These are phyloP conservation scores for Megathymus violae DNA, from an alignment of 1,140 invertebrate genomes.

Conservation along the genomic window DNA sequence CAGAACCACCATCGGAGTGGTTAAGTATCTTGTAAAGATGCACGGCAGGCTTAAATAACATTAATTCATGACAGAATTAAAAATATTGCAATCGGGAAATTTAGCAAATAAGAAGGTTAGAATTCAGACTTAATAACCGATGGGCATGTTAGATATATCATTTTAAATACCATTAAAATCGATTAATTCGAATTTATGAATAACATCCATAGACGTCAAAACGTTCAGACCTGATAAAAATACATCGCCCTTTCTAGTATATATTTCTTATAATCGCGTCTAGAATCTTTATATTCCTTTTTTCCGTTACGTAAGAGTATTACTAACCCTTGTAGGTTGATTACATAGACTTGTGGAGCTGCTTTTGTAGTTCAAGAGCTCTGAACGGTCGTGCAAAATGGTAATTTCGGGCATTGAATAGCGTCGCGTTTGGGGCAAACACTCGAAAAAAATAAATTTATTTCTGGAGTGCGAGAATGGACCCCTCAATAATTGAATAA, in stretches of 20 bases:
- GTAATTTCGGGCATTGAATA: constrained; percentile 1
- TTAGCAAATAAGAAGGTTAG: too few relatives aligned
- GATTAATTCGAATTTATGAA: too few relatives aligned
- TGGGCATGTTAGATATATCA: too few relatives aligned
- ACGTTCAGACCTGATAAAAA: neutral
- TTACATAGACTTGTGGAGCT: constrained; percentile 5
- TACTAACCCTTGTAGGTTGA: constrained; percentile 11
- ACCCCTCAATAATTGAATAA: constrained; percentile 2
- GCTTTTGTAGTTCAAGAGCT: constrained; percentile 1
- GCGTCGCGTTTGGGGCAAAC: neutral
- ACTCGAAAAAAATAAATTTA: constrained; percentile 13
- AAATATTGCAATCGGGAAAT: too few relatives aligned
- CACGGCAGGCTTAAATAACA: too few relatives aligned
- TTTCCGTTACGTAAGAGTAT: constrained; percentile 2
- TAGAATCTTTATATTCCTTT: constrained; percentile 8
- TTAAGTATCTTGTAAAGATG: too few relatives aligned
- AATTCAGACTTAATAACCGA: too few relatives aligned
- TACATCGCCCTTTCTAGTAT: neutral
- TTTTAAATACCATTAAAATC: too few relatives aligned
- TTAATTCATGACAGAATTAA: too few relatives aligned
- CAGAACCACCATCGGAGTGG: too few relatives aligned
- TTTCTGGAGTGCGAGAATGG: neutral
- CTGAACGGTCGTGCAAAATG: constrained; percentile 9
- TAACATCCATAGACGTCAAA: too few relatives aligned
- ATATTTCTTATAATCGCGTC: neutral